These are phyloP conservation scores for Noturus placidus DNA, from an alignment of 2,113 vertebrate genomes.

Conservation along the genomic window DNA sequence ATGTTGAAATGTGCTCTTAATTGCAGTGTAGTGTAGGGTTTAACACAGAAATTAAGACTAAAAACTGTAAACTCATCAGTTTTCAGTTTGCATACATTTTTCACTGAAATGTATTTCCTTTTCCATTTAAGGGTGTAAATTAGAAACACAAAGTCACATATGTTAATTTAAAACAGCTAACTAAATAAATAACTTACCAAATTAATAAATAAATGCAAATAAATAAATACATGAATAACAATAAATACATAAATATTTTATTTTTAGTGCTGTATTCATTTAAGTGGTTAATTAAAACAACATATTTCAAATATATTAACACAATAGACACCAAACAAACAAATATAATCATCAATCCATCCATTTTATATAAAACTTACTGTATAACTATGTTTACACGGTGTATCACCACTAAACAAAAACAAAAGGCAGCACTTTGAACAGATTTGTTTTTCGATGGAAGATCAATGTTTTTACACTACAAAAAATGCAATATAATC, in stretches of 20 bases:
- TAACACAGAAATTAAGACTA: background rate
- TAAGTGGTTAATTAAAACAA: too few species aligned
- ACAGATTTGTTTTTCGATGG: too few species aligned
- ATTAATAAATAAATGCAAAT: background rate
- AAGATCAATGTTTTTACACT: too few species aligned
- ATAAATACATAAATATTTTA: too few species aligned
- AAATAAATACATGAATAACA: background rate
- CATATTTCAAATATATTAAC: too few species aligned
- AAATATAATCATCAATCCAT: too few species aligned
- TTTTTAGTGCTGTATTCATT: too few species aligned
- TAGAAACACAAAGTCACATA: background rate
- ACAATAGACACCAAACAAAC: background rate
- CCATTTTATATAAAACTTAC: background rate
- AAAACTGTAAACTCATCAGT: background rate
- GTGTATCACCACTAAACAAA: too few species aligned
- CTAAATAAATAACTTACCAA: background rate
- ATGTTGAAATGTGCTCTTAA: slow-evolving; percentile 26
- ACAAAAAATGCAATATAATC: too few species aligned
- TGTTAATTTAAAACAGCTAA: background rate
- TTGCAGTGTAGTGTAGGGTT: background rate
- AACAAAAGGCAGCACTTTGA: too few species aligned
- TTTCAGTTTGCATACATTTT: background rate
- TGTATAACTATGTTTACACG: too few species aligned
- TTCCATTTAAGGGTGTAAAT: background rate
- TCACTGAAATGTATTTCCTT: background rate